Conservation (phyloP, 2,797 vertebrate genomes). For the Sebastolobus alascanus region DNA sequence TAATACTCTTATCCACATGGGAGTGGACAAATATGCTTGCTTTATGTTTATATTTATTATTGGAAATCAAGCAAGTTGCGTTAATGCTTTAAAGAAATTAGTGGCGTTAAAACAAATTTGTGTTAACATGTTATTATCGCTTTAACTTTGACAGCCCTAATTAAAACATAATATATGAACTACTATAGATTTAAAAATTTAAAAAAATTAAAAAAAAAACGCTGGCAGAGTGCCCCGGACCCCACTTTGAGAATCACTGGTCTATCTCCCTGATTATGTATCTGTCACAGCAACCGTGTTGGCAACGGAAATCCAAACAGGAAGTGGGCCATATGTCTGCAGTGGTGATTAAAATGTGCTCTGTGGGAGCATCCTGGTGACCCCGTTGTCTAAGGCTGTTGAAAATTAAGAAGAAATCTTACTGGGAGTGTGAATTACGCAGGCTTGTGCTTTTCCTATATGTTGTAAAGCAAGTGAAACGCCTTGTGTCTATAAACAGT, state of each 20-base stretch:
- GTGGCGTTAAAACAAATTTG: too few relatives aligned
- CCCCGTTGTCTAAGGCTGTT: background rate
- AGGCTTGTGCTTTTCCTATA: background rate
- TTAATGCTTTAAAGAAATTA: too few relatives aligned
- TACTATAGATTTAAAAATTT: too few relatives aligned
- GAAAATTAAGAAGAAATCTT: background rate
- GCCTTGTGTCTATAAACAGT: background rate
- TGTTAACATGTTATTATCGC: too few relatives aligned
- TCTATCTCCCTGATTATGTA: background rate
- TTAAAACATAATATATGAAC: too few relatives aligned
- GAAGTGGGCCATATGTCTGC: conserved; percentile 38
- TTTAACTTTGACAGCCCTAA: too few relatives aligned
- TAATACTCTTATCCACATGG: too few relatives aligned
- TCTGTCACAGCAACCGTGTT: background rate
- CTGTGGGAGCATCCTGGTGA: background rate
- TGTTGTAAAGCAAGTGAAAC: background rate
- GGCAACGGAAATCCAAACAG: conserved; percentile 21
- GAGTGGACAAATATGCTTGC: too few relatives aligned
- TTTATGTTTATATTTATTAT: too few relatives aligned
- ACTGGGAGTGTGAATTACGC: background rate
- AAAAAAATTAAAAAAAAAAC: too few relatives aligned
- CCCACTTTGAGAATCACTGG: too few relatives aligned
- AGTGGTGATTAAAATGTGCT: background rate
- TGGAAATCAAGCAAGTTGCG: too few relatives aligned
- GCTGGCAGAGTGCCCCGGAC: fast-evolving